Evolutionary conservation across 2,797 vertebrate genomes (phyloP).

Genomic region (Acanthurus tractus): DNA sequence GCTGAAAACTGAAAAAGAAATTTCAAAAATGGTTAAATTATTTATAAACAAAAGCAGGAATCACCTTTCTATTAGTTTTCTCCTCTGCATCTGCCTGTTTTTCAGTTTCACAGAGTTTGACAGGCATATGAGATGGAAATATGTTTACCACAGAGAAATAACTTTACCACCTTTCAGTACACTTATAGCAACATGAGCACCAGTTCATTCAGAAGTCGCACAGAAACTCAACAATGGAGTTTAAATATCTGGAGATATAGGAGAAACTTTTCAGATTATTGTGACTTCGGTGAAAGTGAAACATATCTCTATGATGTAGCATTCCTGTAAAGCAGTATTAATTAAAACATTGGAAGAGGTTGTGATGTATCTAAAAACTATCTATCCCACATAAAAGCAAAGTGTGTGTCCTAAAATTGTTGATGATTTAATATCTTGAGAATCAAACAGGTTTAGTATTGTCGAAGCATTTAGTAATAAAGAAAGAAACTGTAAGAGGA

Average conservation of each 20-base stretch:
- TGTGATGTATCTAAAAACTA: not conserved
- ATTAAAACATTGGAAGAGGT: not conserved
- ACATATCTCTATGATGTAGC: not conserved
- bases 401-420: not conserved
- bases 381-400: too few species aligned
- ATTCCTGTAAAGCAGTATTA: not conserved
- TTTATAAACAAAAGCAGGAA: too few species aligned
- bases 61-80: too few species aligned
- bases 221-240: not conserved
- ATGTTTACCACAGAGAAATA: not conserved
- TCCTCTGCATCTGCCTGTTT: too few species aligned
- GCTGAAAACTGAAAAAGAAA: too few species aligned
- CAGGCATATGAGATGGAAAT: too few species aligned
- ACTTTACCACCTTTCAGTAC: not conserved
- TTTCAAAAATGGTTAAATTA: too few species aligned
- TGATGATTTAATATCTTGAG: not conserved
- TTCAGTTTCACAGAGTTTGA: too few species aligned
- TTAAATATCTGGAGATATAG: not conserved
- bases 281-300: not conserved
- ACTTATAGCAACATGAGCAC: not conserved
- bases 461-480: not conserved
- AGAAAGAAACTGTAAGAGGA: constrained; percentile 22
- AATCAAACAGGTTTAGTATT: not conserved
- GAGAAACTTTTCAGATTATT: not conserved
- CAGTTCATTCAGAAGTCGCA: not conserved